phyloP scores from a whole-genome alignment of 1,140 invertebrate species.

The Drusus annulatus region DNA sequence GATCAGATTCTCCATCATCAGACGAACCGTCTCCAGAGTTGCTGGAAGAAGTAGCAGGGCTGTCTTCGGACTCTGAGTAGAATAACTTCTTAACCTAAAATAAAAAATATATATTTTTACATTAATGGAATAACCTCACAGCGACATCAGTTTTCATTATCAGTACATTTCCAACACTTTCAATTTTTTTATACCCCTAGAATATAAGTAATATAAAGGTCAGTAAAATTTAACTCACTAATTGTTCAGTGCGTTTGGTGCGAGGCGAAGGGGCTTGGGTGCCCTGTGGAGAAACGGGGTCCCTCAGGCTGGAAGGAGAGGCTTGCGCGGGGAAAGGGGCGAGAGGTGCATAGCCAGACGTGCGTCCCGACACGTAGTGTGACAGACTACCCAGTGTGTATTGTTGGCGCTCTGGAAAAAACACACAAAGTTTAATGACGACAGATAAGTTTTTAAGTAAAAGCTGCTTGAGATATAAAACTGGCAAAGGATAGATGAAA shows the following conservation, averaged over 20 bases:
- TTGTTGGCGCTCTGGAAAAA: slow-evolving; percentile 80
- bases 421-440: neutral
- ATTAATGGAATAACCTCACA: too few relatives aligned
- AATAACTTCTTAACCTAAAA: slow-evolving; percentile 53
- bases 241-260: slow-evolving; percentile 8
- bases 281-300: slow-evolving; percentile 69
- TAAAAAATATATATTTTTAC: neutral
- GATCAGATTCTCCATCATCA: slow-evolving; percentile 54
- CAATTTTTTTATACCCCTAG: too few relatives aligned
- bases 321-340: slow-evolving; percentile 87
- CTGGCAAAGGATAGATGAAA: too few relatives aligned
- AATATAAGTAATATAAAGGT: neutral
- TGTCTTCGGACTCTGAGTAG: slow-evolving; percentile 54
- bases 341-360: slow-evolving; percentile 90
- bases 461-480: too few relatives aligned
- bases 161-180: too few relatives aligned
- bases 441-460: too few relatives aligned
- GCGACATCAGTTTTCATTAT: too few relatives aligned
- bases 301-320: slow-evolving; percentile 84
- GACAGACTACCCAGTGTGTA: slow-evolving; percentile 96
- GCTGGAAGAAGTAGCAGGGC: slow-evolving; percentile 41
- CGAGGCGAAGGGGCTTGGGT: neutral
- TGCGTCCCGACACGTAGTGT: slow-evolving; percentile 91
- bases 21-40: slow-evolving; percentile 51
- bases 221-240: neutral